A percentile compares a stretch with the other conserved stretches of the same genome.
These are phyloP conservation scores for Aptenodytes forsteri DNA, from an alignment of 2,113 vertebrate species.

Conservation along the genomic window DNA sequence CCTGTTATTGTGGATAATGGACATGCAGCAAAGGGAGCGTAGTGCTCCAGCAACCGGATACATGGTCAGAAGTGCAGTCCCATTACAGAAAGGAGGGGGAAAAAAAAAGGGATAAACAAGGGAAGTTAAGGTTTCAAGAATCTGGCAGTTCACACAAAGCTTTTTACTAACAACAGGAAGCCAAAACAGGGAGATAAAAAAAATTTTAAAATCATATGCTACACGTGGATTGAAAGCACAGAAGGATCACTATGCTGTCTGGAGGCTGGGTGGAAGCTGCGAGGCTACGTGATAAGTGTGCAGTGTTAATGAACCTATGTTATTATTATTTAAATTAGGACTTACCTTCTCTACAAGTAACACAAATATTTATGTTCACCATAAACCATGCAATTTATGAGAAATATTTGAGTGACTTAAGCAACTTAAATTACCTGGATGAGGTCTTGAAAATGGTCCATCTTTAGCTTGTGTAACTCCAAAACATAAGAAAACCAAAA, in stretches of 20 bases:
- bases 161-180: neutral
- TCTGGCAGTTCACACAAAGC: neutral
- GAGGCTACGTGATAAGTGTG: rapidly evolving
- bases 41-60: rapidly evolving
- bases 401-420: neutral
- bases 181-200: neutral
- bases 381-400: neutral
- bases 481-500: conserved; percentile 97
- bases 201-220: neutral
- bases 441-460: conserved; percentile 95
- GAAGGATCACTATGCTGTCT: neutral
- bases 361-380: neutral
- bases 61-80: rapidly evolving
- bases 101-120: neutral
- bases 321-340: neutral
- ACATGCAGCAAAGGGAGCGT: neutral
- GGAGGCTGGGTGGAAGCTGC: neutral
- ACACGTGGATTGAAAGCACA: neutral
- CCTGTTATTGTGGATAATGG: neutral
- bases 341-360: neutral
- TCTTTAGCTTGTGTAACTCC: conserved; percentile 99
- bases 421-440: conserved; percentile 85
- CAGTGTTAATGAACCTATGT: neutral
- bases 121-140: neutral
- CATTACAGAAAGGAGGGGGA: neutral